Percentiles rank a stretch among this genome's conserved stretches.
phyloP scores from a whole-genome alignment of 2,888 invertebrate species.

The Drosophila nr. perissopoda region DNA sequence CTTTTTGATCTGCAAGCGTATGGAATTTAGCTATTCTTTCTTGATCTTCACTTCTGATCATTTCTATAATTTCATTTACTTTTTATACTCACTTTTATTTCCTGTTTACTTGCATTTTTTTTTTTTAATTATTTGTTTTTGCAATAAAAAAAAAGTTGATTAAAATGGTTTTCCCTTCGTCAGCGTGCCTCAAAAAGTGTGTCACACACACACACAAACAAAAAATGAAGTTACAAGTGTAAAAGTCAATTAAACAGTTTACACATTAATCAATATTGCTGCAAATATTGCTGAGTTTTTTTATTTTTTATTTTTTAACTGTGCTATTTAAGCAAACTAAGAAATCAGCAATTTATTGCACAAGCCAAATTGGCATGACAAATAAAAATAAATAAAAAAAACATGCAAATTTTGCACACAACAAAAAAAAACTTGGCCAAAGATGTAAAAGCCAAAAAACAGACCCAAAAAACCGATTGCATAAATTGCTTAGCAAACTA shows the following conservation, averaged over 20 bases:
- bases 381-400: slow-evolving; percentile 27
- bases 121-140: background rate
- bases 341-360: slow-evolving; percentile 61
- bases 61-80: background rate
- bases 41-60: too few species aligned
- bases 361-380: slow-evolving; percentile 70
- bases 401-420: slow-evolving; percentile 43
- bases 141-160: background rate
- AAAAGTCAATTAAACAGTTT: slow-evolving; percentile 36
- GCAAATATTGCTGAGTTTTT: background rate
- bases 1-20: too few species aligned
- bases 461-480: slow-evolving; percentile 54
- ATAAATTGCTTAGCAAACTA: slow-evolving; percentile 59
- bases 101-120: too few species aligned
- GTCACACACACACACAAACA: background rate
- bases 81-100: background rate
- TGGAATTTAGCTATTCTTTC: background rate
- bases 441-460: slow-evolving; percentile 4
- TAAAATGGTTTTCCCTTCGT: background rate
- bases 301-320: background rate
- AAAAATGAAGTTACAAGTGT: slow-evolving; percentile 23
- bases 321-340: slow-evolving; percentile 39
- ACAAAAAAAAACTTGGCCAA: slow-evolving; percentile 4
- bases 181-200: slow-evolving; percentile 9
- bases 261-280: slow-evolving; percentile 15